Percentiles rank a stretch among this genome's conserved stretches.
Conservation (phyloP, 2,113 vertebrate species). For the Salvelinus fontinalis region DNA sequence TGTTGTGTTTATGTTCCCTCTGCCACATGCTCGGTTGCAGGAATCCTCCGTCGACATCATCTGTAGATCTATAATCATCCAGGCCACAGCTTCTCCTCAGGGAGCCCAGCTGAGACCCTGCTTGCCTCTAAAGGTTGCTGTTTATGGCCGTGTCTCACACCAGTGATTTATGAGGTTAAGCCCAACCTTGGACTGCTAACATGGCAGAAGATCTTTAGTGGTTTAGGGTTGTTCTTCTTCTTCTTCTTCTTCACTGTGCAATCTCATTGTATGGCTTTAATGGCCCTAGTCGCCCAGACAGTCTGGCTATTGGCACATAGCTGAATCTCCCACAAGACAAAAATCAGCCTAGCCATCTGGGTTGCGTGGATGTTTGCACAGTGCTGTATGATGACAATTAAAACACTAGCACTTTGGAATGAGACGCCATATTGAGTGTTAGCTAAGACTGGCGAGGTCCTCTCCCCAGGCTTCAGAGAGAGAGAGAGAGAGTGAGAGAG, state of each 20-base stretch:
- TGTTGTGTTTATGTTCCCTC: constrained; percentile 39
- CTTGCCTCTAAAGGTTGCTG: constrained; percentile 51
- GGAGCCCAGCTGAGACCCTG: constrained; percentile 67
- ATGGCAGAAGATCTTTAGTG: constrained; percentile 45
- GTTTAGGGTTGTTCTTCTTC: constrained; percentile 46
- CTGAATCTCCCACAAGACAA: constrained; percentile 24
- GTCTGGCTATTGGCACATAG: constrained; percentile 34
- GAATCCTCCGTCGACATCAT: constrained; percentile 67
- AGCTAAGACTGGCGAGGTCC: constrained; percentile 34
- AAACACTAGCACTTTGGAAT: constrained; percentile 60
- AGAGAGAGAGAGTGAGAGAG: background rate
- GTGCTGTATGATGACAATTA: constrained; percentile 47
- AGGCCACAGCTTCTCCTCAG: constrained; percentile 62
- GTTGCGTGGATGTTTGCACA: constrained; percentile 50
- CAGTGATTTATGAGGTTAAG: constrained; percentile 65
- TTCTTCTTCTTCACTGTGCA: constrained; percentile 23
- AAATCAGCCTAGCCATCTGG: constrained; percentile 59
- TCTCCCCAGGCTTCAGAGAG: background rate
- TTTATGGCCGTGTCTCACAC: constrained; percentile 55
- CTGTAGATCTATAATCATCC: constrained; percentile 70
- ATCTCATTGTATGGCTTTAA: constrained; percentile 36
- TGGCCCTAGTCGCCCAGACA: constrained; percentile 24
- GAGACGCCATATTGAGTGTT: constrained; percentile 66
- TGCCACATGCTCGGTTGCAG: constrained; percentile 14
- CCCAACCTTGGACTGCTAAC: constrained; percentile 46